Conservation (phyloP, 2,888 invertebrate species). For the Drosophila merina region DNA sequence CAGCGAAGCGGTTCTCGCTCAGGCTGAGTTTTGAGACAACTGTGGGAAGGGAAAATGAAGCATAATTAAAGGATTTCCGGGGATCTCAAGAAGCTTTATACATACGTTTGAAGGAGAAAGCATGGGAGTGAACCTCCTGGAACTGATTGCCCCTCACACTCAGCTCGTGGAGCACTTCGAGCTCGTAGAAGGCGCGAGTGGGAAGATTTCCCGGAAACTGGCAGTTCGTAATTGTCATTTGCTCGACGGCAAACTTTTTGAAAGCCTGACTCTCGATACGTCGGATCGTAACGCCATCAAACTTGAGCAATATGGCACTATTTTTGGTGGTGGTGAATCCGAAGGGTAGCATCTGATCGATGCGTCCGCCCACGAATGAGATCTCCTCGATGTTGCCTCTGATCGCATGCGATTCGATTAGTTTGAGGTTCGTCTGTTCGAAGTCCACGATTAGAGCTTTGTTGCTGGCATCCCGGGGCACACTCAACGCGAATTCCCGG, state of each 20-base stretch:
- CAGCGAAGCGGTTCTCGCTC: conserved; percentile 78
- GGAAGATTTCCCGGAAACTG: conserved; percentile 86
- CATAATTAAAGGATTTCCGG: neutral
- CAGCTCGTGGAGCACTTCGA: conserved; percentile 88
- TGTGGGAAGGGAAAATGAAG: conserved; percentile 15
- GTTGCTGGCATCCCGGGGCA: conserved; percentile 85
- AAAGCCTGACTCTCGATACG: conserved; percentile 88
- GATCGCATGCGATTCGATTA: conserved; percentile 87
- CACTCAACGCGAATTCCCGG: conserved; percentile 86
- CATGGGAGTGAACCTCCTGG: conserved; percentile 87
- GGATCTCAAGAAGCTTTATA: neutral
- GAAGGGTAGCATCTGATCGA: conserved; percentile 88
- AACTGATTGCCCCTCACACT: conserved; percentile 88
- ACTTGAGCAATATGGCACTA: conserved; percentile 86
- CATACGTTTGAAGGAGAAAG: conserved; percentile 86
- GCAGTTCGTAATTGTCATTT: conserved; percentile 87
- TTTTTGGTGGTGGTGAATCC: conserved; percentile 90
- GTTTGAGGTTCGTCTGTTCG: conserved; percentile 84
- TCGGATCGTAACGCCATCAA: conserved; percentile 87
- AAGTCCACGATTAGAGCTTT: conserved; percentile 82
- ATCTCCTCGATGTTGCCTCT: conserved; percentile 90
- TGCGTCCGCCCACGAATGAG: conserved; percentile 86
- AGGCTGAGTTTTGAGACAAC: conserved; percentile 80
- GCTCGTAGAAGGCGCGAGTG: conserved; percentile 89
- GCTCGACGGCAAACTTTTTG: conserved; percentile 90